These are phyloP conservation scores for Decapterus maruadsi DNA, from an alignment of 2,797 vertebrate species.

Conservation along the genomic window DNA sequence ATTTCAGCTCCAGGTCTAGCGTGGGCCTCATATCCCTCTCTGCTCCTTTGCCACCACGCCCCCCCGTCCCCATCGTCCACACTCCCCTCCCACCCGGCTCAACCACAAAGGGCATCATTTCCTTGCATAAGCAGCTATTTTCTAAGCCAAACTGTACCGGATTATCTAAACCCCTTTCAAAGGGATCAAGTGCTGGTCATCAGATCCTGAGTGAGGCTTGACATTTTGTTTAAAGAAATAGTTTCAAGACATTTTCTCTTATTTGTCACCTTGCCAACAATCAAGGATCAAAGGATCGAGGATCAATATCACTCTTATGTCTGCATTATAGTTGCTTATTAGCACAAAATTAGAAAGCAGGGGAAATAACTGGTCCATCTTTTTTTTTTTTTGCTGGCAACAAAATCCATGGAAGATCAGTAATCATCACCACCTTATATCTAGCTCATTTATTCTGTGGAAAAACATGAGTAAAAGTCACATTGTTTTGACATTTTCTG, in stretches of 20 bases:
- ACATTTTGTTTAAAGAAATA: slow-evolving; percentile 77
- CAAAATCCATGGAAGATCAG: not conserved
- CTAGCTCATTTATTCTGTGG: not conserved
- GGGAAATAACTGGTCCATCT: not conserved
- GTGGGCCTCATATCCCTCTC: slow-evolving; percentile 82
- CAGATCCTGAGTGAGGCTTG: slow-evolving; percentile 77
- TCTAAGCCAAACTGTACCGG: slow-evolving; percentile 89
- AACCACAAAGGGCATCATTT: slow-evolving; percentile 87
- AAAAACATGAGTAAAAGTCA: not conserved
- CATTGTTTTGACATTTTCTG: not conserved
- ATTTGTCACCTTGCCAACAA: not conserved
- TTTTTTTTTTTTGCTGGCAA: not conserved
- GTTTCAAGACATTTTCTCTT: not conserved
- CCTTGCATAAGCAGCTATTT: slow-evolving; percentile 90
- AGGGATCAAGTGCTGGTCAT: slow-evolving; percentile 83
- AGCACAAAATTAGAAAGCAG: not conserved
- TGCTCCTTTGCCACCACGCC: slow-evolving; percentile 61
- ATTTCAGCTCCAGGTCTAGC: slow-evolving; percentile 88
- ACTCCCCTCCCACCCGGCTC: slow-evolving; percentile 62
- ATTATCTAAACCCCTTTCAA: slow-evolving; percentile 83
- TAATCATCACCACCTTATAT: not conserved
- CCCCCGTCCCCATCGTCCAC: not conserved
- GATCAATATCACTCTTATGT: not conserved
- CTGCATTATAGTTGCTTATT: not conserved
- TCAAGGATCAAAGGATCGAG: too few relatives aligned